Conservation (phyloP, 2,888 invertebrate genomes). For the Oscheius sp. region DNA sequence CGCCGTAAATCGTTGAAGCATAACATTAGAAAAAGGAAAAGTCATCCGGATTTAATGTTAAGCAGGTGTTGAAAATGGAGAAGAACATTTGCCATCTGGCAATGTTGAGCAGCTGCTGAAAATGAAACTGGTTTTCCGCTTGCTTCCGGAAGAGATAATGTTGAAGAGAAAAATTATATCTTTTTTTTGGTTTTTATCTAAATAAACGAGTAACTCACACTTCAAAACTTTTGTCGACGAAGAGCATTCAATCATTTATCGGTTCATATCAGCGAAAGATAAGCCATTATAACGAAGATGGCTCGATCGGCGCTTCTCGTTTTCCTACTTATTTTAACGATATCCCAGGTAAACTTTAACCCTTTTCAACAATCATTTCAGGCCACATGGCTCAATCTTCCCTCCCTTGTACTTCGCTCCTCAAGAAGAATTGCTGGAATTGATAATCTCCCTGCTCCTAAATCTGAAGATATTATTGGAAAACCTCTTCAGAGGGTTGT, state of each 20-base stretch:
- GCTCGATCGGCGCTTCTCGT: conserved; percentile 17
- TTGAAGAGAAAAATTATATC: neutral
- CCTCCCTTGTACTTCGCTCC: conserved; percentile 16
- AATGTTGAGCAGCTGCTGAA: neutral
- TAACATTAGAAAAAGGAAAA: neutral
- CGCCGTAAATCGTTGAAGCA: neutral
- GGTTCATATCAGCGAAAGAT: conserved; percentile 19
- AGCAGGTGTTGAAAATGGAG: neutral
- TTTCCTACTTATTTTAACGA: conserved; percentile 2
- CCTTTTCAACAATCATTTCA: neutral
- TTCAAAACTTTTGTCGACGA: conserved; percentile 18
- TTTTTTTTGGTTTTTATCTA: conserved; percentile 13
- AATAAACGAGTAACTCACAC: conserved; percentile 1
- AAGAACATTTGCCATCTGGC: neutral
- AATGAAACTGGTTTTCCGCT: conserved; percentile 13
- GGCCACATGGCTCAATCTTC: conserved; percentile 32
- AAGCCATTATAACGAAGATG: conserved; percentile 28
- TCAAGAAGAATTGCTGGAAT: conserved; percentile 5
- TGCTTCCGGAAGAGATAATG: neutral
- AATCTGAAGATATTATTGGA: too few relatives aligned
- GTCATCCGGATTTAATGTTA: neutral
- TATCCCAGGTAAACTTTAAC: conserved; percentile 6
- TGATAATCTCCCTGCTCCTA: conserved; percentile 3
- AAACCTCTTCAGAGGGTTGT: neutral
- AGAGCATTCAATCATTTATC: neutral